Conservation (phyloP, 2,113 vertebrate species). For the Chinchilla lanigera region DNA sequence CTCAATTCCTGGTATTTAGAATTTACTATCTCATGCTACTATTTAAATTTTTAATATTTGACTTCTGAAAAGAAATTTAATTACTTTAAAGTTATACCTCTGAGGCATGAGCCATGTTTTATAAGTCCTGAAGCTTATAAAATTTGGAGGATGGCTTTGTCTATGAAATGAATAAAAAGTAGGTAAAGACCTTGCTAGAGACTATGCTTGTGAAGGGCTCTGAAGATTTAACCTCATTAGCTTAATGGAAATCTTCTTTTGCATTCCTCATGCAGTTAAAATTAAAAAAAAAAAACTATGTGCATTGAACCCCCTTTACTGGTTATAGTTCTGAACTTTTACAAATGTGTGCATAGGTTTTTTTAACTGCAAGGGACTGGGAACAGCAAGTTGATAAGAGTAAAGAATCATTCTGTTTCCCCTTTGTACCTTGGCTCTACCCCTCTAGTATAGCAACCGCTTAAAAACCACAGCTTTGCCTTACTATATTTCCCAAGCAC, state of each 20-base stretch:
- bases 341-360: neutral
- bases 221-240: neutral
- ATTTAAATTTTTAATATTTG: slow-evolving; percentile 19
- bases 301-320: neutral
- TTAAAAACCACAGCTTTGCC: neutral
- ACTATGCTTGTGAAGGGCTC: neutral
- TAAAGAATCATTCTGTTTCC: neutral
- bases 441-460: neutral
- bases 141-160: neutral
- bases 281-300: neutral
- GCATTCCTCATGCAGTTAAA: neutral
- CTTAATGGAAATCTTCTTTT: neutral
- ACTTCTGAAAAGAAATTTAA: slow-evolving; percentile 32
- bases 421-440: neutral
- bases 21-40: neutral
- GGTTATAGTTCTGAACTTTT: neutral
- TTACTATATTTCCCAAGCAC: neutral
- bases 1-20: neutral
- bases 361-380: neutral
- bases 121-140: neutral
- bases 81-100: slow-evolving; percentile 20
- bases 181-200: neutral
- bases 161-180: slow-evolving; percentile 22
- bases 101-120: slow-evolving; percentile 14
- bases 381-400: neutral